These are phyloP conservation scores for Brachypalpus laphriformis DNA, from an alignment of 2,888 invertebrate species.

Conservation along the genomic window DNA sequence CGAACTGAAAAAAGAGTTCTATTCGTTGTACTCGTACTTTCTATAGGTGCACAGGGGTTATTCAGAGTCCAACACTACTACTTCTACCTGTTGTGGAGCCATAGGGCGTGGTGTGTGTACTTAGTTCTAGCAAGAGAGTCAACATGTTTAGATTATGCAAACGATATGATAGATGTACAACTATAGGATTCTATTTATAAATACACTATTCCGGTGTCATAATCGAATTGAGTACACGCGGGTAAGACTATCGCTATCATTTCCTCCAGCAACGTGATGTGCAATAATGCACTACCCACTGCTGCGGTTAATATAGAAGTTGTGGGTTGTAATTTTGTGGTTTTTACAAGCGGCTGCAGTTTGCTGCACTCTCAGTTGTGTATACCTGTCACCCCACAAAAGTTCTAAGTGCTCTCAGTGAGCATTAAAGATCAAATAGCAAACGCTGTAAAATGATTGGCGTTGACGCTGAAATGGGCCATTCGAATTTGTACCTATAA, in stretches of 20 bases:
- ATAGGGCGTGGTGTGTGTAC: slow-evolving; percentile 3
- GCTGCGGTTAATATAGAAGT: slow-evolving; percentile 3
- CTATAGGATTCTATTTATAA: slow-evolving; percentile 24
- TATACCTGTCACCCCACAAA: neutral
- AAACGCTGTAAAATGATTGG: neutral
- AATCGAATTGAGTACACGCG: slow-evolving; percentile 46
- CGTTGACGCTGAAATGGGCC: neutral
- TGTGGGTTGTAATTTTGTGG: slow-evolving; percentile 29
- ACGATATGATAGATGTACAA: slow-evolving; percentile 18
- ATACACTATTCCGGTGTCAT: slow-evolving; percentile 24
- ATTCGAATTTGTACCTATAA: neutral
- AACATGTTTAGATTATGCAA: slow-evolving; percentile 63
- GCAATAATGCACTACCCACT: neutral
- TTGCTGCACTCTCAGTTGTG: neutral
- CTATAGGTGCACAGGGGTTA: neutral
- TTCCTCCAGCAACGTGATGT: slow-evolving; percentile 24
- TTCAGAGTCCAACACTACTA: neutral
- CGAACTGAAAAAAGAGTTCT: slow-evolving; percentile 17
- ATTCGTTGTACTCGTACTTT: neutral
- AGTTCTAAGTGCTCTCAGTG: slow-evolving; percentile 7
- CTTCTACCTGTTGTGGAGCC: slow-evolving; percentile 13
- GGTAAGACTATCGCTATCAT: slow-evolving; percentile 15
- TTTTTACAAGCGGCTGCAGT: slow-evolving; percentile 5
- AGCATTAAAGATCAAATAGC: neutral
- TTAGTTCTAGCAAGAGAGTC: slow-evolving; percentile 39